Base-by-base conservation (phyloP, 2,113 vertebrate species). In the Rafetus swinhoei region DNA sequence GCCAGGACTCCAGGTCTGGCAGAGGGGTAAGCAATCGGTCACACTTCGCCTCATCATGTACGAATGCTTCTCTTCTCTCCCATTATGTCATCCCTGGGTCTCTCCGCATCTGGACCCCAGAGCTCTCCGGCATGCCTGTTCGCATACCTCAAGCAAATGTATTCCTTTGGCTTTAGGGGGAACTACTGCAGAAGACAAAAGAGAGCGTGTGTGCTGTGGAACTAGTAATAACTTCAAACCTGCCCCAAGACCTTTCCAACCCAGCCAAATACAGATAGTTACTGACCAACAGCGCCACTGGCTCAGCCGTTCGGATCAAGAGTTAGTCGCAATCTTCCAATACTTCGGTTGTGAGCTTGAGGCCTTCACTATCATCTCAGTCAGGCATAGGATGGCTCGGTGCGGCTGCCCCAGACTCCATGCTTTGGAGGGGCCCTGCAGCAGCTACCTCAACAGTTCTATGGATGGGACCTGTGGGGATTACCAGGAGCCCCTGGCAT, bases 81-180 rank as follows among this genome's bases (percentile, higher is more conserved):
- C 45, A 10, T 32, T 82, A 3, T 29, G 29, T 84, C 85, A 79
- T 24, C 45, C 9, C 24, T 77, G 9, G 0, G 57, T 35, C 72
- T 92, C 74, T 92, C 69, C 93, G 79, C 62, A 87, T 86, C 81
- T 95, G 93, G 84, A 65, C 19, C 74, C 25, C 90, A 92, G 65
- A 94, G 60, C 84, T 82, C 35, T 39, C 89, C 93, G 85, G 89
- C 69, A n/a, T 79, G 84, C 29, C 59, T 88, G 1, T 18, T 53
- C 32, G 45, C 50, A 13, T 53, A 57, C 25, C 9, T 2, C 39
- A 9, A 39, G 69, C 83, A 79, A 76, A 39, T 27, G 60, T 3
- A 10, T 59, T 72, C 93, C 72, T 74, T 35, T 2, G 22, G 55
- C 65, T 95, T 65, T 81, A 22, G n/a, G 25, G 32, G 54, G 25